A percentile compares a stretch with the other conserved stretches of the same genome.
These are phyloP conservation scores for Melinaea marsaeus DNA, from an alignment of 2,888 invertebrate genomes.

Conservation along the genomic window DNA sequence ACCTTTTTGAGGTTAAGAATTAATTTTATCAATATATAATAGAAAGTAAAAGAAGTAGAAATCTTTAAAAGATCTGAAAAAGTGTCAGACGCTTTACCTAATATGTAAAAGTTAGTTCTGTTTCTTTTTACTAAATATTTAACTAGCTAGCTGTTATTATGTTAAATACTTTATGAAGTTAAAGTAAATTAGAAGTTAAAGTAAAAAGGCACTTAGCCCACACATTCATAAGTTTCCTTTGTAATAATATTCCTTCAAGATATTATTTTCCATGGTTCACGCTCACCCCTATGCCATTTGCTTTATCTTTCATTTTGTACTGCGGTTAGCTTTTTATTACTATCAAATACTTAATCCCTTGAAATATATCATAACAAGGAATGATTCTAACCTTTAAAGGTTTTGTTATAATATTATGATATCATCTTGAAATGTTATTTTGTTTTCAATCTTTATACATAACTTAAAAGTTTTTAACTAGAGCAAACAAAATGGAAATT, in stretches of 20 bases:
- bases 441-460: background rate
- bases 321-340: slow-evolving; percentile 29
- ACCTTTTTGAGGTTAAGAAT: too few relatives aligned
- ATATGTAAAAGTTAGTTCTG: too few relatives aligned
- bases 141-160: too few relatives aligned
- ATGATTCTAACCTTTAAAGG: background rate
- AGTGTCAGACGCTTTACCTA: too few relatives aligned
- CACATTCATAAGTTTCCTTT: slow-evolving; percentile 47
- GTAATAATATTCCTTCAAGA: slow-evolving; percentile 54
- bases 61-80: too few relatives aligned
- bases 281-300: slow-evolving; percentile 47
- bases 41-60: too few relatives aligned
- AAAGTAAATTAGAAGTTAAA: too few relatives aligned
- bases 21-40: too few relatives aligned
- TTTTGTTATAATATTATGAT: background rate
- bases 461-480: too few relatives aligned
- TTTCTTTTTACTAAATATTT: too few relatives aligned
- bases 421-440: slow-evolving; percentile 1
- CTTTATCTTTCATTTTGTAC: slow-evolving; percentile 43
- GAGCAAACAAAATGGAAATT: background rate
- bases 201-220: slow-evolving; percentile 66
- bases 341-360: slow-evolving; percentile 13
- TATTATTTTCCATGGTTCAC: slow-evolving; percentile 59
- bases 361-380: slow-evolving; percentile 8
- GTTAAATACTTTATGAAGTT: slow-evolving; percentile 41